Percentiles rank a stretch among this genome's conserved stretches.
Evolutionary conservation across 2,113 vertebrate genomes (phyloP).

Genomic region (Butastur rufipennis): DNA sequence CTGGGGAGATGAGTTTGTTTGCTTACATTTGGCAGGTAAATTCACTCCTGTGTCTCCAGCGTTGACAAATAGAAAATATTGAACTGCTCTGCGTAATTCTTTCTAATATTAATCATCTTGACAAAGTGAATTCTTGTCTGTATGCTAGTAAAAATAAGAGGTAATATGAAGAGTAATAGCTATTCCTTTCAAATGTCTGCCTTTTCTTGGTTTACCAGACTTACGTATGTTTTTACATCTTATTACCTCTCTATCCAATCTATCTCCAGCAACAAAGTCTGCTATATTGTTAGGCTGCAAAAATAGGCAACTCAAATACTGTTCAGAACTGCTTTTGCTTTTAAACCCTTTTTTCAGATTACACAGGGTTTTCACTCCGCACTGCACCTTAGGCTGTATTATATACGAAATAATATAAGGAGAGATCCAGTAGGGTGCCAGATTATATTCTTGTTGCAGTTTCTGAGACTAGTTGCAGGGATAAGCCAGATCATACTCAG

Average conservation of each 20-base stretch:
- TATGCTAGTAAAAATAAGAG: background rate
- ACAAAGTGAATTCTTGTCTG: background rate
- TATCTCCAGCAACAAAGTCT: background rate
- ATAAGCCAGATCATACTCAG: background rate
- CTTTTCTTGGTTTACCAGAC: background rate
- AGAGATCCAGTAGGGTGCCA: background rate
- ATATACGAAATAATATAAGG: background rate
- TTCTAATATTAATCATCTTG: background rate
- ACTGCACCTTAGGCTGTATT: background rate
- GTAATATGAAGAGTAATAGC: background rate
- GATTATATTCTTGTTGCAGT: background rate
- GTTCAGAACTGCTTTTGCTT: background rate
- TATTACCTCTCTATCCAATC: background rate
- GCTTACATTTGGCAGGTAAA: background rate
- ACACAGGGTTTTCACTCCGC: background rate
- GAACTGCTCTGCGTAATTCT: background rate
- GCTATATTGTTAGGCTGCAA: background rate
- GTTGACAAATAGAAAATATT: background rate
- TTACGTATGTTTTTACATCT: background rate
- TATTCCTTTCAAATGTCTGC: background rate
- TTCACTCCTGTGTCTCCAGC: background rate
- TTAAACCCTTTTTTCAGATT: background rate
- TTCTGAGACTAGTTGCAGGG: background rate
- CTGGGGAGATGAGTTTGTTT: background rate
- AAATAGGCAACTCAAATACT: background rate